Conservation (phyloP, 1,140 invertebrate genomes). For the Papilio aristodemus region DNA sequence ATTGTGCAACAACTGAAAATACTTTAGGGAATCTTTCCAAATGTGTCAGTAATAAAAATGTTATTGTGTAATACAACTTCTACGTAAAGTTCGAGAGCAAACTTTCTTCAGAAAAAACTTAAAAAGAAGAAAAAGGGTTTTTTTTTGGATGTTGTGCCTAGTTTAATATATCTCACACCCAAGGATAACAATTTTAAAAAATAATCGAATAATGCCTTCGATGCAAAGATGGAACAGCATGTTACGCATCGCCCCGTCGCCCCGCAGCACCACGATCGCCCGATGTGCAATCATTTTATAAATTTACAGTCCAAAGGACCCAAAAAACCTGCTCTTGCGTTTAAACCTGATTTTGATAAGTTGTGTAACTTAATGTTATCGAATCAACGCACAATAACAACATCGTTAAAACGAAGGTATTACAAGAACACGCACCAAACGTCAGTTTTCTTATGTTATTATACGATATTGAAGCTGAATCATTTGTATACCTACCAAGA, state of each 20-base stretch:
- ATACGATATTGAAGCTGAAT: neutral
- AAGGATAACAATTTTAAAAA: no score
- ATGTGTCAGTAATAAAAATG: slow-evolving; percentile 5
- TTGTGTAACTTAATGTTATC: slow-evolving; percentile 2
- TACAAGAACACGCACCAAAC: neutral
- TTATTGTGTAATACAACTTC: neutral
- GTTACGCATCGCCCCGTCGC: no score
- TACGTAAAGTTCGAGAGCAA: neutral
- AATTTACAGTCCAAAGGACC: slow-evolving; percentile 1
- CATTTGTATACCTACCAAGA: no score
- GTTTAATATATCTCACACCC: no score
- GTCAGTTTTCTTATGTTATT: neutral
- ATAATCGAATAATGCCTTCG: no score
- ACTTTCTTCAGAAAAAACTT: no score
- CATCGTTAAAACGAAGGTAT: neutral
- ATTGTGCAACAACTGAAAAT: slow-evolving; percentile 8
- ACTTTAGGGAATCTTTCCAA: slow-evolving; percentile 13
- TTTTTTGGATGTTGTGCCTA: no score
- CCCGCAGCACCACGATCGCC: no score
- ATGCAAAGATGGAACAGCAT: no score
- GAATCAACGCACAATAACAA: neutral
- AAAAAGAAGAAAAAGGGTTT: no score
- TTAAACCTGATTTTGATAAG: slow-evolving; percentile 3
- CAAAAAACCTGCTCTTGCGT: neutral
- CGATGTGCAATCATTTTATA: neutral